Evolutionary conservation across 2,888 invertebrate genomes (phyloP).

Genomic region (Parascotia fuliginaria): DNA sequence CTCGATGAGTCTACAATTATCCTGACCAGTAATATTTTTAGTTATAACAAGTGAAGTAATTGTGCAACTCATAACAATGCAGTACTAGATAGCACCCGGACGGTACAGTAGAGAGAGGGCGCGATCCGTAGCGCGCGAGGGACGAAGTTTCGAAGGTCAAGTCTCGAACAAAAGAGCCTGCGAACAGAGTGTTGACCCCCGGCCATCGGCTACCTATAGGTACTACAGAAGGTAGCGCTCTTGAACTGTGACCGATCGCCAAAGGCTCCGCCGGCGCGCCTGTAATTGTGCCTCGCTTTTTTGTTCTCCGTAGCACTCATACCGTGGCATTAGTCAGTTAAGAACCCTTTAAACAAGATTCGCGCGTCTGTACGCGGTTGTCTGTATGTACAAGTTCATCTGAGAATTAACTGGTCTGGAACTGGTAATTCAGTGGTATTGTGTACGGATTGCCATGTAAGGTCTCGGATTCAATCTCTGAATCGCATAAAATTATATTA

Average conservation of each 20-base stretch:
- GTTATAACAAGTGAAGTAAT: no score
- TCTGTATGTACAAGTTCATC: no score
- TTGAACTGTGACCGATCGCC: constrained; percentile 48
- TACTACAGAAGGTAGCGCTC: constrained; percentile 18
- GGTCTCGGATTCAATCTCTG: no score
- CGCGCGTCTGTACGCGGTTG: no score
- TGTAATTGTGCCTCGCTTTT: constrained; percentile 12
- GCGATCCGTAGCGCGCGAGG: background rate
- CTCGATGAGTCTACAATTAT: no score
- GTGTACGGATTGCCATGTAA: no score
- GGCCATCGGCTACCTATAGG: background rate
- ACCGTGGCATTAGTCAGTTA: constrained; percentile 14
- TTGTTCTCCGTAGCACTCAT: constrained; percentile 8
- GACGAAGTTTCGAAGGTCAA: constrained; percentile 16
- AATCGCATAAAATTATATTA: no score
- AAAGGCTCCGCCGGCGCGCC: constrained; percentile 9
- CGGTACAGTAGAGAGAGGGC: background rate
- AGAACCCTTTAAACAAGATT: background rate
- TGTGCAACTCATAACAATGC: background rate
- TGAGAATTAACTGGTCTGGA: no score
- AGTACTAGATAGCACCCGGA: background rate
- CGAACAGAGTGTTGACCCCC: constrained; percentile 20
- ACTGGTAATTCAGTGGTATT: no score
- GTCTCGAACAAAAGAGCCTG: constrained; percentile 8
- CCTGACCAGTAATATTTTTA: no score